These are phyloP conservation scores for Pseudachorutes palmiensis DNA, from an alignment of 1,140 invertebrate genomes.

Conservation along the genomic window DNA sequence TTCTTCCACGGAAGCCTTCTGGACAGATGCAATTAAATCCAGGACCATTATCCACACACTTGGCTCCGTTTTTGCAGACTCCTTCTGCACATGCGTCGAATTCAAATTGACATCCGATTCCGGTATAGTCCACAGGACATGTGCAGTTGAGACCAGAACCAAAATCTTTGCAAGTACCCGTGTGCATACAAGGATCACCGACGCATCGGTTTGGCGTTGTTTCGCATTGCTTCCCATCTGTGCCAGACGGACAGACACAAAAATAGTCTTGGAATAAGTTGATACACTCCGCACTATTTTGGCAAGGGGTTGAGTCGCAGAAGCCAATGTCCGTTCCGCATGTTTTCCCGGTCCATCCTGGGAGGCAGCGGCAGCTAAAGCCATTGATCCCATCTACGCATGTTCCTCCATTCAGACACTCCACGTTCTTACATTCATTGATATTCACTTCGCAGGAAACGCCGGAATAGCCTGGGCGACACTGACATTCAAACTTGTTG, in stretches of 20 bases:
- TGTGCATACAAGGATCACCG: constrained; percentile 91
- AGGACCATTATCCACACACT: constrained; percentile 72
- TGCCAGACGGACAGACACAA: constrained; percentile 80
- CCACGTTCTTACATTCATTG: constrained; percentile 78
- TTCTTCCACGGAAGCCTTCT: constrained; percentile 61
- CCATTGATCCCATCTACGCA: constrained; percentile 77
- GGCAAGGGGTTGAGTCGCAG: constrained; percentile 75
- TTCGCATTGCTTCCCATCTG: constrained; percentile 50
- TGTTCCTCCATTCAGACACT: constrained; percentile 79
- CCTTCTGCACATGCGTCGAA: constrained; percentile 81
- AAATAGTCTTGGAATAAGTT: constrained; percentile 92
- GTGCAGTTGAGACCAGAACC: constrained; percentile 90
- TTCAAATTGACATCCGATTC: constrained; percentile 86
- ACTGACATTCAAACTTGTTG: constrained; percentile 81
- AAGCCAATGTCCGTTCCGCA: constrained; percentile 82
- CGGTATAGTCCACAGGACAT: constrained; percentile 73
- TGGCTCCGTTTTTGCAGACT: constrained; percentile 85
- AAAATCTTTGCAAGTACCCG: constrained; percentile 86
- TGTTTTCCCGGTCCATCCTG: constrained; percentile 77
- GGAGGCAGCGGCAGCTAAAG: constrained; percentile 72
- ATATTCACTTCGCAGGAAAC: constrained; percentile 54
- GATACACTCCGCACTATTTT: constrained; percentile 86
- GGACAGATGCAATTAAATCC: constrained; percentile 80
- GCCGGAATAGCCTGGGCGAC: constrained; percentile 81
- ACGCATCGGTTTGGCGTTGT: constrained; percentile 85